phyloP scores from a whole-genome alignment of 1,140 invertebrate species.

The Drosophila grimshawi region DNA sequence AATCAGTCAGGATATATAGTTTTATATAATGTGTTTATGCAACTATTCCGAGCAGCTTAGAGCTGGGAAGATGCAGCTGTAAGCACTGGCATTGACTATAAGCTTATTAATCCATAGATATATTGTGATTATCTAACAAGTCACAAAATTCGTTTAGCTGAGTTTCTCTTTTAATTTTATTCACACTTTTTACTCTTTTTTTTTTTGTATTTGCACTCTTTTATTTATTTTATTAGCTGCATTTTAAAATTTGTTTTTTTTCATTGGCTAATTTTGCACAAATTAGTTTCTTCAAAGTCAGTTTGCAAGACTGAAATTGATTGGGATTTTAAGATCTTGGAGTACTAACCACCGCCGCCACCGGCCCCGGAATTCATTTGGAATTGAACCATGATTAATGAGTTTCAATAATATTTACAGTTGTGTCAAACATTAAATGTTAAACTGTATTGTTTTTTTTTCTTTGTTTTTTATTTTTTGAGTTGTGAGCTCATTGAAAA shows the following conservation, averaged over 20 bases:
- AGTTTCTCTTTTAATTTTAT: too few species aligned
- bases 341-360: conserved; percentile 61
- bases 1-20: too few species aligned
- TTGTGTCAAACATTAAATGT: conserved; percentile 4
- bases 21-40: too few species aligned
- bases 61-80: too few species aligned
- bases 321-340: not conserved
- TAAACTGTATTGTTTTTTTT: not conserved
- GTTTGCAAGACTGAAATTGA: not conserved
- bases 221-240: too few species aligned
- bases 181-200: not conserved
- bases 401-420: conserved; percentile 8
- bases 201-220: not conserved
- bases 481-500: conserved; percentile 71
- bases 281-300: not conserved
- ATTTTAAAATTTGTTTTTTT: not conserved
- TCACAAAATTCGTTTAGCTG: too few species aligned
- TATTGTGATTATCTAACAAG: too few species aligned
- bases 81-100: too few species aligned
- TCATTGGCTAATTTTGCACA: conserved; percentile 3
- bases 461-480: conserved; percentile 27
- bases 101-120: too few species aligned
- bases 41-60: too few species aligned
- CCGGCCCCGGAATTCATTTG: conserved; percentile 55
- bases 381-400: conserved; percentile 66